Percentiles rank a stretch among this genome's conserved stretches.
phyloP scores from a whole-genome alignment of 53 echinoderm and acorn worm genomes.

The Paracentrotus lividus region DNA sequence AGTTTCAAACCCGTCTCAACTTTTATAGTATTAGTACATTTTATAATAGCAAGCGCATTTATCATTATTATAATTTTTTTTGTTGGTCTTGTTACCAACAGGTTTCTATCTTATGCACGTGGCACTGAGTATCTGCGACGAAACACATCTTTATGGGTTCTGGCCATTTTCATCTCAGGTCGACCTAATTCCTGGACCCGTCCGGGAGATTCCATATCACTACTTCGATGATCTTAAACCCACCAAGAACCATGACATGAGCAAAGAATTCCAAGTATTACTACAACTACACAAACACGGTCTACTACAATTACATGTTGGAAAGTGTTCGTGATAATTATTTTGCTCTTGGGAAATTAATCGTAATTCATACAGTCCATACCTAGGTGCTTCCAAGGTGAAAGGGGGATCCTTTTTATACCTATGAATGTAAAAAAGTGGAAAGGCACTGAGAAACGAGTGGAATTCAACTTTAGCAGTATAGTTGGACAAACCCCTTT shows the following conservation, averaged over 20 bases:
- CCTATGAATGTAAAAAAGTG: too few relatives aligned
- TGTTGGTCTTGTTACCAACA: background rate
- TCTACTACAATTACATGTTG: slow-evolving; percentile 48
- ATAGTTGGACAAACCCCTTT: too few relatives aligned
- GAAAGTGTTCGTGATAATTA: slow-evolving; percentile 53
- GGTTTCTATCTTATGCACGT: slow-evolving; percentile 63
- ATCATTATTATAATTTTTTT: too few relatives aligned
- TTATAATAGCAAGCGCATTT: too few relatives aligned
- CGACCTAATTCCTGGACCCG: slow-evolving; percentile 10
- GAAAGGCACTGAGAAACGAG: too few relatives aligned
- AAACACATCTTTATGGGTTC: slow-evolving; percentile 61
- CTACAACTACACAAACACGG: slow-evolving; percentile 62
- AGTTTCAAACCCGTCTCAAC: too few relatives aligned
- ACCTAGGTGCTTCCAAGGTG: too few relatives aligned
- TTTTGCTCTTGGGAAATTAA: background rate
- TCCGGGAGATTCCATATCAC: slow-evolving; percentile 58
- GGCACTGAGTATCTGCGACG: slow-evolving; percentile 62
- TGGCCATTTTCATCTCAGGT: slow-evolving; percentile 48
- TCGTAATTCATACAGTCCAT: too few relatives aligned
- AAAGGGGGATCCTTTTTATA: too few relatives aligned
- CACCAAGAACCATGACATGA: slow-evolving; percentile 63
- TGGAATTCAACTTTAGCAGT: too few relatives aligned
- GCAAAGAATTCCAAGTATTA: slow-evolving; percentile 54
- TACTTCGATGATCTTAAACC: slow-evolving; percentile 44
- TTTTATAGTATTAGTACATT: too few relatives aligned